These are phyloP conservation scores for Daboia siamensis DNA, from an alignment of 2,113 vertebrate genomes.

Conservation along the genomic window DNA sequence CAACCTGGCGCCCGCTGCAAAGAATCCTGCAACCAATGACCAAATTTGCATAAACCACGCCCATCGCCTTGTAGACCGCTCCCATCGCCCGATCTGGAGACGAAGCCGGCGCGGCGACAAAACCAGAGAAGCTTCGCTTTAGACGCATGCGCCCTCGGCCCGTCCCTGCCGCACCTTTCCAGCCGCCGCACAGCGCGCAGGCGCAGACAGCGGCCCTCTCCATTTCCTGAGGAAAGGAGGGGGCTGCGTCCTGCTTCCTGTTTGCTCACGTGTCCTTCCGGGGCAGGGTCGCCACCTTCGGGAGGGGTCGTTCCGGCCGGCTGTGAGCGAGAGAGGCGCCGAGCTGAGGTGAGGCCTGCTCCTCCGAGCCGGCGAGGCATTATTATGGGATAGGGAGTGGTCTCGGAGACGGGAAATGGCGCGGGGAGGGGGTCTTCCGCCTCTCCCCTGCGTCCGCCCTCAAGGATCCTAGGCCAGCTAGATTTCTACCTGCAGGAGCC, in stretches of 20 bases:
- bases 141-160: neutral
- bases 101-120: neutral
- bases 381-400: neutral
- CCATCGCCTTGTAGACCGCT: neutral
- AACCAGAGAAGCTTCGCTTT: neutral
- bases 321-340: neutral
- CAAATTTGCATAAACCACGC: neutral
- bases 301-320: neutral
- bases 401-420: too few species aligned
- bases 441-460: neutral
- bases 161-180: neutral
- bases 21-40: too few species aligned
- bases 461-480: neutral
- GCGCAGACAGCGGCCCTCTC: neutral
- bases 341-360: neutral
- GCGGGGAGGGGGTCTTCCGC: neutral
- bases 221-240: neutral
- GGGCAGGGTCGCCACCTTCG: neutral
- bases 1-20: neutral
- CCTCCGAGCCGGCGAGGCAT: neutral
- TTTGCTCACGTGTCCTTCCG: neutral
- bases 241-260: neutral
- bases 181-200: neutral
- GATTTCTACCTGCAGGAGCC: neutral
- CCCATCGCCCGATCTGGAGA: neutral